These are phyloP conservation scores for Iselma pallidipennis DNA, from an alignment of 2,888 invertebrate species.

Conservation along the genomic window DNA sequence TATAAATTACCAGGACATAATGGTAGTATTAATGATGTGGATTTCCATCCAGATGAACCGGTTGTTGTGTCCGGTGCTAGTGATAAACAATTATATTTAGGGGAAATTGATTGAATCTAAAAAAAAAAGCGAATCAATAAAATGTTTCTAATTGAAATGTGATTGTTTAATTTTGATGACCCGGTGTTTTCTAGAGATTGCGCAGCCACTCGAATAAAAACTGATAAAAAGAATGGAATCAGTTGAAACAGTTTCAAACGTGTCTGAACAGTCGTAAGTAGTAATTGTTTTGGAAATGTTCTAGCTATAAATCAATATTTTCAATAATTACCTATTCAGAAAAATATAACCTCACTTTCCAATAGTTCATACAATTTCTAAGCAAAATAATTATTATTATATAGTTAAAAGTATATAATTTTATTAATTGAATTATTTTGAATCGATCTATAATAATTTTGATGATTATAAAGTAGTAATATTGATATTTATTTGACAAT, in stretches of 20 bases:
- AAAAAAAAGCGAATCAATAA: background rate
- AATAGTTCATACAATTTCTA: background rate
- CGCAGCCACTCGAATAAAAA: background rate
- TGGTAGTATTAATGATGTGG: conserved; percentile 95
- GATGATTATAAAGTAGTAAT: too few species aligned
- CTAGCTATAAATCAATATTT: too few species aligned
- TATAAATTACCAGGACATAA: conserved; percentile 98
- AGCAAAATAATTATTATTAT: background rate
- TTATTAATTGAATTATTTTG: background rate
- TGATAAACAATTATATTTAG: conserved; percentile 94
- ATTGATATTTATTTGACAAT: too few species aligned
- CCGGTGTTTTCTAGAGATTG: background rate
- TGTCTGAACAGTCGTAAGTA: background rate
- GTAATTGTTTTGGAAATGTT: background rate
- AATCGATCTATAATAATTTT: too few species aligned
- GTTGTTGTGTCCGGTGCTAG: conserved; percentile 92
- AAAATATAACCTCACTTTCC: background rate
- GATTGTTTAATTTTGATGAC: background rate
- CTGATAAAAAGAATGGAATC: background rate
- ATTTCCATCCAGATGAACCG: conserved; percentile 93
- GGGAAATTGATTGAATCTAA: conserved; percentile 78
- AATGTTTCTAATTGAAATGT: background rate
- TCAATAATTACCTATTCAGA: background rate
- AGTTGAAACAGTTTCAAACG: background rate
- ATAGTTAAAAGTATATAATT: too few species aligned